Evolutionary conservation across 2,797 vertebrate species (phyloP), one percentile per base, ranked within the genome.

Genomic region (Simalia tracyae): DNA sequence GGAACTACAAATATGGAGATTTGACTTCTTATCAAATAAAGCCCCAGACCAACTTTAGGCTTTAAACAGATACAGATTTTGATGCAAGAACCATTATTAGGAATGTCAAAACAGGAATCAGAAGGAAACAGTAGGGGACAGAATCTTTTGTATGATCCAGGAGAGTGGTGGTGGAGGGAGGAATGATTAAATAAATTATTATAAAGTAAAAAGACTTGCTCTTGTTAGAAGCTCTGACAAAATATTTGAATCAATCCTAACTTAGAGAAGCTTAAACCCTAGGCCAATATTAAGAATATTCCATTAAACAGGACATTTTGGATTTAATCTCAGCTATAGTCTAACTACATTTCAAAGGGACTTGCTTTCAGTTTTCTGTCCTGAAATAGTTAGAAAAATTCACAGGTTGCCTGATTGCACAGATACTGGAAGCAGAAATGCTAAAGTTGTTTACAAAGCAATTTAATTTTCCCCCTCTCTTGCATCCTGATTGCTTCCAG

Each of bases 241-340:
- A 64, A 89, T 81, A 50, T 17, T n/a, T 63, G n/a, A 90, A 90
- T 86, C 64, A 63, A 76, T 42, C 0, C 9, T 87, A 59, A 90
- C 90, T 92, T 90, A 90, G 14, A 90, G 46, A 46, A 63, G 57
- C 19, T 36, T 46, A 59, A 89, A 87, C 68, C 63, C 22, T 66
- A 89, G 26, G 26, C 87, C 54, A 59, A 89, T 28, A 89, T 68
- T 86, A 72, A n/a, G 50, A 84, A 26, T 50, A 84, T 54, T 84
- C 86, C 60, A 88, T 90, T 90, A 88, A 87, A 87, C 84, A 90
- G 22, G n/a, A 90, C 57, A 64, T 31, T 72, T 87, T 90, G 24
- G 46, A 15, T 64, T 92, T 87, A 64, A 63, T 90, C 59, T 60
- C 85, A 86, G 2, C 46, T 22, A 63, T 26, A 87, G 66, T 88